Evolutionary conservation across 2,113 vertebrate genomes (phyloP), one percentile per base, ranked within the genome.

Genomic region (Hiodon tergisus): DNA sequence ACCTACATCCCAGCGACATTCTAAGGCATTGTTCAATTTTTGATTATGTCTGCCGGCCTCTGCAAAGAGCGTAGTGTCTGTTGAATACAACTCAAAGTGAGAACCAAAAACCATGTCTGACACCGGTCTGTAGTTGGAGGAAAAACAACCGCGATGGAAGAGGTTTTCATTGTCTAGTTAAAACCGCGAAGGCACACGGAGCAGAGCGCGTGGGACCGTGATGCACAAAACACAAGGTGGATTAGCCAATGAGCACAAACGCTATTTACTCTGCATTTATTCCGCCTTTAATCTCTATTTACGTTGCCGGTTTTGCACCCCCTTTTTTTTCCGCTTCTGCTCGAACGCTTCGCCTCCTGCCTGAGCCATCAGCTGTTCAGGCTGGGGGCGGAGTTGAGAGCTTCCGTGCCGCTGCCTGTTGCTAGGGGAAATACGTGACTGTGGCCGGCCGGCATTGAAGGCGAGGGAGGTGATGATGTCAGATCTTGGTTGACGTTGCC

Each of bases 361-460:
- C n/a, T 31, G 48, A 52, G 51, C 72, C 46, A 61, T 74, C 70
- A 68, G 71, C 76, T 69, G 65, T 69, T 73, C 46, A 16, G 51
- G 51, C 16, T 31, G 31, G 4, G 8, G 52, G 46, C 13, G 10
- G 53, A 53, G 55, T 52, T 48, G 75, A 14, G 48, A 47, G 66
- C 48, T 61, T 31, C 17, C 13, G 62, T 10, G 60, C 65, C 47
- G 14, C 50, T 69, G 76, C 67, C 76, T 73, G 76, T 73, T 78
- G 76, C 76, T 73, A 78, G 76, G 76, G 76, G 71, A 73, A 57
- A 78, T 53, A 46, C 62, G 55, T 54, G 65, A 73, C 55, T n/a
- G 16, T 9, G 10, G 63, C 48, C 14, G 10, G 63, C 48, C 71
- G 60, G 55, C 11, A 16, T 51, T 13, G n/a, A 16, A 71, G 69